Evolutionary conservation across 2,113 vertebrate species (phyloP), one percentile per base, ranked within the genome.

Genomic region (Abramis brama): DNA sequence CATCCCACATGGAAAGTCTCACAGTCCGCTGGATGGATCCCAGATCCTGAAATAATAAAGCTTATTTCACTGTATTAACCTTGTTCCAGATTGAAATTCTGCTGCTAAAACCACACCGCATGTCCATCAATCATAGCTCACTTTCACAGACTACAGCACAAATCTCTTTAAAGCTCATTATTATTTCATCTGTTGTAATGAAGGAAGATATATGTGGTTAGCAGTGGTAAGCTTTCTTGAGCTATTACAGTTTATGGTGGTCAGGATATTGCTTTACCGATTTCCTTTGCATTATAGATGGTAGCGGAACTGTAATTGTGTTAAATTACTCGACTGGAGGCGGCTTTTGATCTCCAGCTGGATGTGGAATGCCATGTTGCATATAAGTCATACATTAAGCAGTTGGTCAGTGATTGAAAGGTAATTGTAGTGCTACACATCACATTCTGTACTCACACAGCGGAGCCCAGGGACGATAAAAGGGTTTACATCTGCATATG

Each of bases 351-450:
- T 91, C 91, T 91, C 84, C 74, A 88, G 91, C 90, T 93, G 90
- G 91, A 93, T 91, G 87, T 85, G 89, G 87, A 94, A 93, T 92
- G 91, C 90, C 87, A 90, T 89, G 81, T 88, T 92, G 89, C 92
- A 92, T 92, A 91, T 91, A 91, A 93, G 92, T 91, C 90, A 93
- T 93, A 92, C 93, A 91, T 93, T 94, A 93, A 92, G 89, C 89
- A 92, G 89, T 79, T 91, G 30, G 91, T 82, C 91, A 92, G 91
- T 91, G 92, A 94, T 93, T 92, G 91, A 84, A 89, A 92, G 92
- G 91, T 95, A 95, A 94, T 95, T 95, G 93, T 91, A 89, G 90
- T 90, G 91, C 92, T 93, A 90, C 91, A 94, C 90, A 91, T 88
- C 89, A 88, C 70, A 64, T 66, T 83, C 25, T 45, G 70, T 66